Percentiles rank a stretch among this genome's conserved stretches.
Conservation (phyloP, 1,140 invertebrate species). For the Xylocopa sonorina region DNA sequence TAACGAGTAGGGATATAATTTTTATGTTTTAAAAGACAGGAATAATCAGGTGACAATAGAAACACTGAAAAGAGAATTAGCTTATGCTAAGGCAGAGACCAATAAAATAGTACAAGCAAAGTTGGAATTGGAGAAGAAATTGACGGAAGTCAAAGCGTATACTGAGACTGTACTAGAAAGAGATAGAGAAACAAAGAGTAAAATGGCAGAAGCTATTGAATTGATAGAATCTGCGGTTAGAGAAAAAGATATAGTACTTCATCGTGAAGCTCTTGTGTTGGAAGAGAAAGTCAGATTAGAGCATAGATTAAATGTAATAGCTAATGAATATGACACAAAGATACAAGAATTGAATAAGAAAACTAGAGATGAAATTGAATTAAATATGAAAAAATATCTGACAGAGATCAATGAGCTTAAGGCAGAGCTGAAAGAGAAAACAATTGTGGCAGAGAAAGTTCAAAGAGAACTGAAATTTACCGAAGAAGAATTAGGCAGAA, state of each 20-base stretch:
- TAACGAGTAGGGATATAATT: slow-evolving; percentile 15
- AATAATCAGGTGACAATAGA: slow-evolving; percentile 62
- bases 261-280: slow-evolving; percentile 78
- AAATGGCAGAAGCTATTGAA: slow-evolving; percentile 81
- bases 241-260: slow-evolving; percentile 81
- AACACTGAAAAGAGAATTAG: slow-evolving; percentile 68
- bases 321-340: slow-evolving; percentile 68
- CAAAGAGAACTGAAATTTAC: slow-evolving; percentile 82
- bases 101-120: slow-evolving; percentile 63
- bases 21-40: slow-evolving; percentile 71
- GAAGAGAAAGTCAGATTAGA: slow-evolving; percentile 72
- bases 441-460: slow-evolving; percentile 66
- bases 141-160: slow-evolving; percentile 67
- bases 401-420: slow-evolving; percentile 78
- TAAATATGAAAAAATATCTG: slow-evolving; percentile 70
- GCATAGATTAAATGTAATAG: slow-evolving; percentile 61
- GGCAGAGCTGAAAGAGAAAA: slow-evolving; percentile 74
- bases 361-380: slow-evolving; percentile 69
- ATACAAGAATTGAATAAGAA: slow-evolving; percentile 69
- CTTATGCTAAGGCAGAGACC: slow-evolving; percentile 64
- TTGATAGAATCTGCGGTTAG: slow-evolving; percentile 80
- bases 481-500: slow-evolving; percentile 80
- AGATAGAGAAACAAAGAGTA: slow-evolving; percentile 72
- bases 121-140: slow-evolving; percentile 68
- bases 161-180: slow-evolving; percentile 63